These are phyloP conservation scores for Atta cephalotes DNA, from an alignment of 1,140 invertebrate species.

Conservation along the genomic window DNA sequence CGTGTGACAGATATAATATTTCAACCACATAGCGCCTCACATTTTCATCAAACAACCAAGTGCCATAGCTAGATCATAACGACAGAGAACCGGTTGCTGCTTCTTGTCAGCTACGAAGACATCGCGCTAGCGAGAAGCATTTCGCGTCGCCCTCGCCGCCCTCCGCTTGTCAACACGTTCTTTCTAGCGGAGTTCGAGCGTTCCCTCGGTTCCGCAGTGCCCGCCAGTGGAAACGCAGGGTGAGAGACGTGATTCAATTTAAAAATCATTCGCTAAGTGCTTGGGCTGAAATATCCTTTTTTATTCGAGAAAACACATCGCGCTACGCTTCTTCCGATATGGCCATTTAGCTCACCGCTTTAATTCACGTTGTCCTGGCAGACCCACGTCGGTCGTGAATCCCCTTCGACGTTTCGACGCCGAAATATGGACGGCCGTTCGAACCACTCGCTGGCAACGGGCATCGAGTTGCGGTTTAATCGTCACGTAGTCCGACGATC, in stretches of 20 bases:
- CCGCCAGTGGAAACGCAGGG: constrained; percentile 43
- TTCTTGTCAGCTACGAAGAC: constrained; percentile 65
- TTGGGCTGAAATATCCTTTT: constrained; percentile 60
- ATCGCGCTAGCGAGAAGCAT: constrained; percentile 51
- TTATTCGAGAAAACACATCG: constrained; percentile 69
- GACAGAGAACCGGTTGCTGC: constrained; percentile 47
- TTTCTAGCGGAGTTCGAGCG: constrained; percentile 46
- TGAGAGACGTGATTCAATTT: constrained; percentile 79
- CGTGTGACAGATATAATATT: constrained; percentile 35
- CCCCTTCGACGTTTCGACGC: constrained; percentile 72
- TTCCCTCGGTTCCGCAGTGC: constrained; percentile 47
- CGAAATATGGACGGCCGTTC: constrained; percentile 68
- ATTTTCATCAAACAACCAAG: constrained; percentile 65
- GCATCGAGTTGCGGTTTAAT: constrained; percentile 63
- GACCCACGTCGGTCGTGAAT: constrained; percentile 64
- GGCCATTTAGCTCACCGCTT: constrained; percentile 70
- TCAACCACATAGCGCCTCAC: background rate
- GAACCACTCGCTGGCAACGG: constrained; percentile 65
- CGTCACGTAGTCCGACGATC: constrained; percentile 57
- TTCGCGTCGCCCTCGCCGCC: constrained; percentile 17
- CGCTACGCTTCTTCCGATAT: constrained; percentile 41
- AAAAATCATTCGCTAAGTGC: constrained; percentile 83
- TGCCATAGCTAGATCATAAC: constrained; percentile 44
- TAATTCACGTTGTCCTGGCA: constrained; percentile 70
- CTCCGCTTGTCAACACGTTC: constrained; percentile 75